phyloP scores from a whole-genome alignment of 2,113 vertebrate genomes.

The Oryzias javanicus region DNA sequence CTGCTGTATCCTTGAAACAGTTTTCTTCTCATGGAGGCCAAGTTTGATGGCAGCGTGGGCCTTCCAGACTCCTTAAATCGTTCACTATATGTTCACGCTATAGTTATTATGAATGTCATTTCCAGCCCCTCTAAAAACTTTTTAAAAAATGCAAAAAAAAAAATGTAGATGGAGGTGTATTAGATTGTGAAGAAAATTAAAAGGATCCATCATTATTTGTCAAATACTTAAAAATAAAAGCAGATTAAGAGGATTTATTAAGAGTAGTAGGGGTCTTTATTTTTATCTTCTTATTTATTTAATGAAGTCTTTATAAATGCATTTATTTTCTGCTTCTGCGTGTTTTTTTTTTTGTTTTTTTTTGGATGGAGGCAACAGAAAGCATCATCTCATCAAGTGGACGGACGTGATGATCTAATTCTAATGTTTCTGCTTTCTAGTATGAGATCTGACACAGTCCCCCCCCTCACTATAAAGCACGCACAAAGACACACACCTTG shows the following conservation, averaged over 20 bases:
- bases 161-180: too few relatives aligned
- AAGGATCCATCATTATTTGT: neutral
- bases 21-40: neutral
- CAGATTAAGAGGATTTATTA: slow-evolving; percentile 15
- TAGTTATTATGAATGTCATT: too few relatives aligned
- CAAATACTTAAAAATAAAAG: slow-evolving; percentile 11
- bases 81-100: too few relatives aligned
- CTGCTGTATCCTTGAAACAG: too few relatives aligned
- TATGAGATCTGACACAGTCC: slow-evolving; percentile 39
- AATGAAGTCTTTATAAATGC: too few relatives aligned
- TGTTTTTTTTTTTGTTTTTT: too few relatives aligned
- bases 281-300: slow-evolving; percentile 10
- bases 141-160: too few relatives aligned
- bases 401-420: slow-evolving; percentile 10
- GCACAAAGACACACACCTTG: slow-evolving; percentile 10
- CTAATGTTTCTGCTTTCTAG: neutral
- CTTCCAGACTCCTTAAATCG: neutral
- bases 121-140: too few relatives aligned
- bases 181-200: neutral
- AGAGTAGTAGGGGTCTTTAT: slow-evolving; percentile 30
- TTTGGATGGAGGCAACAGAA: neutral
- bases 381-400: slow-evolving; percentile 17
- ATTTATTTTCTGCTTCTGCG: too few relatives aligned
- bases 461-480: slow-evolving; percentile 4
- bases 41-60: neutral